Evolutionary conservation across 2,888 invertebrate species (phyloP).

Genomic region (Apantesis nais): DNA sequence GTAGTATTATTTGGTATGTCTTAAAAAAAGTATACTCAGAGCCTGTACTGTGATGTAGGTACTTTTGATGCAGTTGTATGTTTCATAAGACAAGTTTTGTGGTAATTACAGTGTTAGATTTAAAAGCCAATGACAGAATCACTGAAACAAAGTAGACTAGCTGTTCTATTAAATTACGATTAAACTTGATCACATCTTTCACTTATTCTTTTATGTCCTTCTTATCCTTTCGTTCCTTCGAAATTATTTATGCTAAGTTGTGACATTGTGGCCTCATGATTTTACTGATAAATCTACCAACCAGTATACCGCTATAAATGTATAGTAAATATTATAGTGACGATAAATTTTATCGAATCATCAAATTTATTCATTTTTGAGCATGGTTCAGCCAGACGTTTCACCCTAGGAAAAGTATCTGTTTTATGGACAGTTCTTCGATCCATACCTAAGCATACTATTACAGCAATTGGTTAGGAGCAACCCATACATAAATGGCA

Average conservation of each 20-base stretch:
- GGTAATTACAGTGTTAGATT: neutral
- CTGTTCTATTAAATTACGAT: neutral
- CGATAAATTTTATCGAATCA: too few relatives aligned
- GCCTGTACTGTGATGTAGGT: neutral
- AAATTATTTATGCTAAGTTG: neutral
- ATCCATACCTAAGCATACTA: neutral
- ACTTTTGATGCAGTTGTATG: neutral
- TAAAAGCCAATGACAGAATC: neutral
- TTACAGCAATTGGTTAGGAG: neutral
- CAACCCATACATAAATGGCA: conserved; percentile 43
- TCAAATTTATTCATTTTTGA: neutral
- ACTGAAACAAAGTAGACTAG: neutral
- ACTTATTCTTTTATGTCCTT: too few relatives aligned
- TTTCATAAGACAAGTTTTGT: neutral
- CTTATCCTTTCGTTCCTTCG: neutral
- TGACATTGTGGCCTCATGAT: neutral
- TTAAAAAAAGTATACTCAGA: neutral
- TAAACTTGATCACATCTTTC: neutral
- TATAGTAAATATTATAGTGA: too few relatives aligned
- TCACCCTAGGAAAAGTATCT: neutral
- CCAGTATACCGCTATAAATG: neutral
- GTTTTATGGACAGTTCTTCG: neutral
- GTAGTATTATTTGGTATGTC: neutral
- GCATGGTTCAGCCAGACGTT: neutral
- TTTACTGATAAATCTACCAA: neutral